These are phyloP conservation scores for Hemicrepidius hirtus DNA, from an alignment of 2,888 invertebrate genomes.

Conservation along the genomic window DNA sequence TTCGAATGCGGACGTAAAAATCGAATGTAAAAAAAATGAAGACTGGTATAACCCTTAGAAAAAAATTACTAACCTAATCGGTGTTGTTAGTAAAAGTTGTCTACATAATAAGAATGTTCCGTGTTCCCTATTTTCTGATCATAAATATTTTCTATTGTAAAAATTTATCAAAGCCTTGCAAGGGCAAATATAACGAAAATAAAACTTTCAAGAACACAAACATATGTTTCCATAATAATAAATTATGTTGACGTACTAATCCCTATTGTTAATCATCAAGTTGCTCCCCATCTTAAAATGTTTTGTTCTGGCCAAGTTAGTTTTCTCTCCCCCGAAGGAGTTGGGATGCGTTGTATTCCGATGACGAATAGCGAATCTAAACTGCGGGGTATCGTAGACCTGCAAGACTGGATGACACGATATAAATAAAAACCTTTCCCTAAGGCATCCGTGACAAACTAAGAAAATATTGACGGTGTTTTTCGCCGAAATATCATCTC, in stretches of 20 bases:
- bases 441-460: constrained; percentile 51
- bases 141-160: constrained; percentile 31
- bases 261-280: constrained; percentile 63
- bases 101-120: not conserved
- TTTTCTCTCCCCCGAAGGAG: constrained; percentile 53
- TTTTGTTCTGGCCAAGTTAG: constrained; percentile 58
- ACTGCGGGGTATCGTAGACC: constrained; percentile 56
- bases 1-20: too few species aligned
- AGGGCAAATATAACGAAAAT: constrained; percentile 46
- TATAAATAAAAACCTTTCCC: constrained; percentile 55
- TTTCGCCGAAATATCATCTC: constrained; percentile 49
- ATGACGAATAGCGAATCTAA: constrained; percentile 63
- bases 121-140: not conserved
- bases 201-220: constrained; percentile 56
- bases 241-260: constrained; percentile 61
- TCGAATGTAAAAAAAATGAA: too few species aligned
- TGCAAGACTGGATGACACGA: constrained; percentile 54
- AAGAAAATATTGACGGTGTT: constrained; percentile 55
- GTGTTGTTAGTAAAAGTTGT: not conserved
- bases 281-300: constrained; percentile 58
- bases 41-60: too few species aligned
- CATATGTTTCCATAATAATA: constrained; percentile 62
- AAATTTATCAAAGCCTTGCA: constrained; percentile 41
- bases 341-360: constrained; percentile 57
- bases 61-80: not conserved